A percentile compares a stretch with the other conserved stretches of the same genome.
phyloP scores from a whole-genome alignment of 2,797 vertebrate genomes.

The Notoglanidium macrostoma region DNA sequence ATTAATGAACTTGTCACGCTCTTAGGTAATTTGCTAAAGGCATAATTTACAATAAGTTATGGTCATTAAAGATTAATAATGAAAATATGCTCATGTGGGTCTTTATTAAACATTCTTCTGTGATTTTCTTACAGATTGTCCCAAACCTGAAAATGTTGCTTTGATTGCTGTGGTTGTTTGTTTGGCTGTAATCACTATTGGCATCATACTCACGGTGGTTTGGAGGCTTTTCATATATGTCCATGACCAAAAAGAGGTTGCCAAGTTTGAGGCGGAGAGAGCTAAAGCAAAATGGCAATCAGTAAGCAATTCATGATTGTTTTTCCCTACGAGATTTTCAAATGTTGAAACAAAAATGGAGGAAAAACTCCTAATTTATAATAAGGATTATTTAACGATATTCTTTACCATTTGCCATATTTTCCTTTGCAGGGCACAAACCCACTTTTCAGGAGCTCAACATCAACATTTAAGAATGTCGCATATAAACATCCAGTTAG shows the following conservation, averaged over 20 bases:
- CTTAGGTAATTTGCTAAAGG: background rate
- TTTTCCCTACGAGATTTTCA: background rate
- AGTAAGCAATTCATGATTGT: conserved; percentile 69
- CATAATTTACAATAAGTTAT: background rate
- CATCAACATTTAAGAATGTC: conserved; percentile 95
- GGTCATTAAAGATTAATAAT: background rate
- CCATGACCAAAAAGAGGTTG: conserved; percentile 95
- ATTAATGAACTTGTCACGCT: background rate
- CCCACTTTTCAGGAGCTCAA: conserved; percentile 93
- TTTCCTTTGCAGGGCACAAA: conserved; percentile 84
- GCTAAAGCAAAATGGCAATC: conserved; percentile 94
- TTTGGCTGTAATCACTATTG: conserved; percentile 87
- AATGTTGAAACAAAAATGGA: background rate
- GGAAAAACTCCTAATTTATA: background rate
- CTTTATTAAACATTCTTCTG: background rate
- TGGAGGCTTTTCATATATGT: conserved; percentile 94
- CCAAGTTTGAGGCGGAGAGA: conserved; percentile 94
- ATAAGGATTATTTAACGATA: too few species aligned
- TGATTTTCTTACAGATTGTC: conserved; percentile 79
- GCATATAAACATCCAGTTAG: conserved; percentile 87
- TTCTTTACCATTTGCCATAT: conserved; percentile 38
- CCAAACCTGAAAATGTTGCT: conserved; percentile 83
- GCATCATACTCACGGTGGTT: conserved; percentile 84
- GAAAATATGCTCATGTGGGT: background rate
- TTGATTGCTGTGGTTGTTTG: conserved; percentile 92